Base-by-base conservation (phyloP, 2,888 invertebrate genomes). In the Cremastinae sp. region DNA sequence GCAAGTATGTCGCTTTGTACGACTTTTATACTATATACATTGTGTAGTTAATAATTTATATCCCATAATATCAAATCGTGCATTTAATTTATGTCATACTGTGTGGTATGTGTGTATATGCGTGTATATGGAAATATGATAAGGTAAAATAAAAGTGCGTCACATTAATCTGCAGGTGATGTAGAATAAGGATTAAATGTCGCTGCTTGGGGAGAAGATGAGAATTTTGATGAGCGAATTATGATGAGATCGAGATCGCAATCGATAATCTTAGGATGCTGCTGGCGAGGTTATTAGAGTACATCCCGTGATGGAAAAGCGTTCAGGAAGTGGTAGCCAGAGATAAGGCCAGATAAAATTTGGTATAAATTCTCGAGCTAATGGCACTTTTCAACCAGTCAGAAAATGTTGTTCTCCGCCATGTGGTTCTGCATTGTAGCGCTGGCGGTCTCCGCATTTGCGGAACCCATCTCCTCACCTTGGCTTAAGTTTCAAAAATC, bases 361-460 rank as follows among this genome's bases (percentile, higher is more conserved):
- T 56, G 28, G 77, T 86, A 85, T 86, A 86, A 82, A 86, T 83
- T 47, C 71, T 51, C 36, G 4, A 78, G 53, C 4, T 9, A 12
- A 54, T 10, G 4, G 16, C 61, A 5, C 10, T 14, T 62, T 28
- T 36, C 69, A 80, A n/a, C n/a, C 71, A 79, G 74, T 79, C 36
- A 43, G 80, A 81, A 81, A 45, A 88, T 88, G 88, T 54, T 78
- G 54, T 80, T 75, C 81, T 65, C 79, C 22, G 70, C 76, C 68
- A 38, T 84, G 78, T 80, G 71, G 28, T 71, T 79, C 62, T 75
- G 78, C 34, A 59, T 87, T 22, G 41, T 82, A 66, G 78, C 82
- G 20, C 51, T 84, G 28, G 75, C 75, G 9, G 70, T 78, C 20
- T 43, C 74, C 18, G 82, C 78, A 56, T 74, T 75, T 28, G 80